phyloP scores from a whole-genome alignment of 2,113 vertebrate genomes.

The Arenaria interpres region DNA sequence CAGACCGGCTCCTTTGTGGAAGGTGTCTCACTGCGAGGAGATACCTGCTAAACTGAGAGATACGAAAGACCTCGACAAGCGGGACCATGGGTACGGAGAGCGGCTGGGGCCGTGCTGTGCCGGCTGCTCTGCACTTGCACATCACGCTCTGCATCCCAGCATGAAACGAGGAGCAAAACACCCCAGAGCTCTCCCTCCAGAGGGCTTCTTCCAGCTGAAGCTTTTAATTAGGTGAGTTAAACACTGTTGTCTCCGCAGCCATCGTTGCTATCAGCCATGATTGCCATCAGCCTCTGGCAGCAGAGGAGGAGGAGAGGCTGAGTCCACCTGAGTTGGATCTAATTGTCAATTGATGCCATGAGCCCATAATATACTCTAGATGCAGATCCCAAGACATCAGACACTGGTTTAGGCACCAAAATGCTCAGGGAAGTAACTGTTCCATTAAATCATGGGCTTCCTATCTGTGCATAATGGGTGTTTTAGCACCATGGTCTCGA shows the following conservation, averaged over 20 bases:
- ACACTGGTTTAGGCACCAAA: neutral
- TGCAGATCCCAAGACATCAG: neutral
- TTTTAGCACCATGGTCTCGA: neutral
- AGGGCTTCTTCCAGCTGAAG: neutral
- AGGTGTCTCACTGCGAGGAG: neutral
- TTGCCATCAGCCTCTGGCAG: neutral
- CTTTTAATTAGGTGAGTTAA: neutral
- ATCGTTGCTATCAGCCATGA: rapidly evolving
- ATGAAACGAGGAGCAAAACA: neutral
- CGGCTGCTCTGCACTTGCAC: neutral
- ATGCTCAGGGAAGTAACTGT: neutral
- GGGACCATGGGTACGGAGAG: rapidly evolving
- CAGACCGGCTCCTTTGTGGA: neutral
- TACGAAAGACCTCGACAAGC: neutral
- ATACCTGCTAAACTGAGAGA: conserved; percentile 4
- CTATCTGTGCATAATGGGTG: neutral
- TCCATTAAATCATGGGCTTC: neutral
- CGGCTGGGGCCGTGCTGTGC: neutral
- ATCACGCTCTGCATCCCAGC: neutral
- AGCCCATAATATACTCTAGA: neutral
- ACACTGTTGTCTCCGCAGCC: neutral
- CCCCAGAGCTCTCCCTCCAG: neutral
- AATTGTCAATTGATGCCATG: neutral
- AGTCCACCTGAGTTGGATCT: neutral
- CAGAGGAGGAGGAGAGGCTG: neutral